These are phyloP conservation scores for Popillia japonica DNA, from an alignment of 1,140 invertebrate species.

Conservation along the genomic window DNA sequence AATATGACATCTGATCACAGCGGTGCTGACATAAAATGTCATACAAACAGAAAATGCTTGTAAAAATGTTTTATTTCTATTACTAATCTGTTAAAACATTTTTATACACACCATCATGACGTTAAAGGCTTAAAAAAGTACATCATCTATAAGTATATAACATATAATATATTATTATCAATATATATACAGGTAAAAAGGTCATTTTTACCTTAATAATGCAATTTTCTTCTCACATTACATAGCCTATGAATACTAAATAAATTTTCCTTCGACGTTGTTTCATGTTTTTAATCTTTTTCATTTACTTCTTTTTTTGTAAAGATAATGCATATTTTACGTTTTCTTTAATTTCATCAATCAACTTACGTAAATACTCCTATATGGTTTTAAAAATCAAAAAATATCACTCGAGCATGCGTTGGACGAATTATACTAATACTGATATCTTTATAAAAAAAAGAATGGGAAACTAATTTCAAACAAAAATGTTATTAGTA, in stretches of 20 bases:
- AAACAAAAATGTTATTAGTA: too few species aligned
- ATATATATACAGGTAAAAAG: conserved; percentile 15
- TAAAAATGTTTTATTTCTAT: conserved; percentile 36
- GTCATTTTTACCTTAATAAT: conserved; percentile 14
- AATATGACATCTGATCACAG: too few species aligned
- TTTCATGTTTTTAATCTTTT: not conserved
- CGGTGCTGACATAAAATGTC: too few species aligned
- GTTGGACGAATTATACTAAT: too few species aligned
- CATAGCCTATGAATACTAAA: conserved; percentile 13
- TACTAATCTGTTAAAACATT: conserved; percentile 34
- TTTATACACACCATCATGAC: conserved; percentile 23
- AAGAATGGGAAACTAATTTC: too few species aligned
- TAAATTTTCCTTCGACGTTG: conserved; percentile 4
- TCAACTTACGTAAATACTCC: too few species aligned
- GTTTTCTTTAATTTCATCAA: too few species aligned
- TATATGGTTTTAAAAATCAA: too few species aligned
- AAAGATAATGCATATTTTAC: conserved; percentile 24
- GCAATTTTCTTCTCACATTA: conserved; percentile 28
- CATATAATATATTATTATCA: conserved; percentile 34
- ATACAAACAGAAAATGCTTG: not conserved
- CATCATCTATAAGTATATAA: conserved; percentile 24
- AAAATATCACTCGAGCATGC: too few species aligned
- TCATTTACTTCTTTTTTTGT: conserved; percentile 22
- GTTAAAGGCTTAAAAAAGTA: conserved; percentile 36
- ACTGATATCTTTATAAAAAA: too few species aligned